Evolutionary conservation across 2,113 vertebrate species (phyloP), one percentile per base, ranked within the genome.

Genomic region (Coptodon rendalli): DNA sequence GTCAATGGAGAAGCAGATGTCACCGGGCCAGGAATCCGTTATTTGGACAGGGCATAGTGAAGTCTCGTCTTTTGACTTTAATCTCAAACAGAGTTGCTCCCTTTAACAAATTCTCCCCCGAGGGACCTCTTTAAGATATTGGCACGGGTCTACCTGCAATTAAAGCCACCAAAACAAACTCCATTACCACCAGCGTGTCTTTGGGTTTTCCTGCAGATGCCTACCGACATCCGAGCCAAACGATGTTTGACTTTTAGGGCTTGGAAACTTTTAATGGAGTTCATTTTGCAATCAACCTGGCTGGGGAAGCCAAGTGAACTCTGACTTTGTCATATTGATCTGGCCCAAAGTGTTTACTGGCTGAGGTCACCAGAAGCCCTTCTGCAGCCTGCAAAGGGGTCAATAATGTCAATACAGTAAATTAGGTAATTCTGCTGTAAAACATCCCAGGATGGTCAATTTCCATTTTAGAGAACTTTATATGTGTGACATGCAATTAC

Each of bases 341-440:
- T 16, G 6, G 68, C 82, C 73, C 91, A 81, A 92, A 90, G 63
- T 59, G 79, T 94, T 92, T 96, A 92, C 91, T 83, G 92, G 94
- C 90, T 93, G 91, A 96, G 95, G 95, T 96, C 94, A 97, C 91
- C 90, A 92, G 85, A 96, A 94, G 93, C 86, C 85, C 91, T 92
- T 94, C 88, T 86, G 66, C 82, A 61, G 88, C 89, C 87, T 84
- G 92, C 82, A 73, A 73, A 91, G 79, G 83, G 95, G 94, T 96
- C 95, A 96, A 95, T 96, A 96, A 95, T 95, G 94, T 96, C 95
- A 95, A 96, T 96, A 96, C 91, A 92, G 93, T 96, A 95, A 97
- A 96, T 96, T 90, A 96, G 95, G 94, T 96, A 92, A 96, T 96
- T 95, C 94, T 94, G 95, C 93, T 95, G 91, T 93, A 95, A 96